Conservation (phyloP, 2,888 invertebrate genomes). For the Exocentrus adspersus region DNA sequence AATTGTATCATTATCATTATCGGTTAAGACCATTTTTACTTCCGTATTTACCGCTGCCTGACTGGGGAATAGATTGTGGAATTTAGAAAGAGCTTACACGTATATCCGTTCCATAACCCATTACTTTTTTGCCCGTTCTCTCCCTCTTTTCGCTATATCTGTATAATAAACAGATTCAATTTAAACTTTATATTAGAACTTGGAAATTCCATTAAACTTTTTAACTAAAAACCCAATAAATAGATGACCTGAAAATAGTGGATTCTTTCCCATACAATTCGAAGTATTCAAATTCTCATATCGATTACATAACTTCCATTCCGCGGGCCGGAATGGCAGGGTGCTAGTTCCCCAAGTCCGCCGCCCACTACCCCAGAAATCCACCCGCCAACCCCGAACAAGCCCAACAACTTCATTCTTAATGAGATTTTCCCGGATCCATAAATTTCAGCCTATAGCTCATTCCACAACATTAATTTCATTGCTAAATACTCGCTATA, state of each 20-base stretch:
- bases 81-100: neutral
- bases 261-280: conserved; percentile 48
- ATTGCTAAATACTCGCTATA: conserved; percentile 65
- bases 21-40: too few relatives aligned
- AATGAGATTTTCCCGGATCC: conserved; percentile 66
- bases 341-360: conserved; percentile 41
- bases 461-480: conserved; percentile 66
- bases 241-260: conserved; percentile 45
- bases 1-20: too few relatives aligned
- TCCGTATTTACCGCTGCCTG: too few relatives aligned
- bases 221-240: conserved; percentile 39
- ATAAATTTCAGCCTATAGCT: conserved; percentile 65
- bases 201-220: conserved; percentile 44
- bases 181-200: conserved; percentile 31
- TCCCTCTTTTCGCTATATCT: neutral
- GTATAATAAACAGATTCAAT: conserved; percentile 33
- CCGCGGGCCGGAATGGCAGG: conserved; percentile 37
- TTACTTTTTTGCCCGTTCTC: neutral
- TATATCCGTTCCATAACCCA: neutral
- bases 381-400: conserved; percentile 51
- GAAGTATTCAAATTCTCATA: conserved; percentile 58
- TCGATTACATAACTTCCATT: conserved; percentile 56
- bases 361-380: conserved; percentile 29
- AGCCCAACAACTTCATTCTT: conserved; percentile 65
- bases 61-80: too few relatives aligned